Conservation (phyloP, 2,113 vertebrate species). For the Tauraco erythrolophus region DNA sequence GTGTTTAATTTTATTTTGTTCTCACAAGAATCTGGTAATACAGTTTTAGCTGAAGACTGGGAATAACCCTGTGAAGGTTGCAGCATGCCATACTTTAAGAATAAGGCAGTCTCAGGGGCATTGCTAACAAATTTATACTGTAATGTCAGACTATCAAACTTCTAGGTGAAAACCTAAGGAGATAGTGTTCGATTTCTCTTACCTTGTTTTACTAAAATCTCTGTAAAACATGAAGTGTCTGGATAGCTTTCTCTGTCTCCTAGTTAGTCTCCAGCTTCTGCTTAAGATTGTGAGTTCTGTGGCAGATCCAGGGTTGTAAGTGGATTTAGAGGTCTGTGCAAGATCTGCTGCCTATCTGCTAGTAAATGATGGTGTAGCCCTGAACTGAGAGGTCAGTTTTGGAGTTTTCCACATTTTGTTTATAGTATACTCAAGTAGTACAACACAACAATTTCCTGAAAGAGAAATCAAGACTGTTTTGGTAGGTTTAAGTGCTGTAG, state of each 20-base stretch:
- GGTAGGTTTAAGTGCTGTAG: not conserved
- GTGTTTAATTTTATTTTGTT: conserved; percentile 30
- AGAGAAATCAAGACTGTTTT: not conserved
- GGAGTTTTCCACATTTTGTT: not conserved
- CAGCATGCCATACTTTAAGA: not conserved
- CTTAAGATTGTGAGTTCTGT: not conserved
- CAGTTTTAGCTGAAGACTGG: not conserved
- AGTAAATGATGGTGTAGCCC: not conserved
- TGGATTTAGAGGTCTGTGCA: not conserved
- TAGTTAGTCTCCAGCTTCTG: not conserved
- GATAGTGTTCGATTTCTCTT: not conserved
- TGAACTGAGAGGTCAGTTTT: not conserved
- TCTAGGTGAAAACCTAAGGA: not conserved
- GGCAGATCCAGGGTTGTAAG: not conserved
- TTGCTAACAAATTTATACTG: not conserved
- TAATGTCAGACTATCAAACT: not conserved
- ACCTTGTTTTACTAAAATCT: not conserved
- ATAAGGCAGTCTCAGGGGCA: not conserved
- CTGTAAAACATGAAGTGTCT: not conserved
- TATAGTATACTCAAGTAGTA: not conserved
- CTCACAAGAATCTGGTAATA: not conserved
- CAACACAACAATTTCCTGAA: not conserved
- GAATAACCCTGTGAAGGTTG: not conserved
- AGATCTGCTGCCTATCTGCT: not conserved
- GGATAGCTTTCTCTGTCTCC: not conserved